Base-by-base conservation (phyloP, 92 coral and sea anemone species). In the Chrysogorgia sp. region DNA sequence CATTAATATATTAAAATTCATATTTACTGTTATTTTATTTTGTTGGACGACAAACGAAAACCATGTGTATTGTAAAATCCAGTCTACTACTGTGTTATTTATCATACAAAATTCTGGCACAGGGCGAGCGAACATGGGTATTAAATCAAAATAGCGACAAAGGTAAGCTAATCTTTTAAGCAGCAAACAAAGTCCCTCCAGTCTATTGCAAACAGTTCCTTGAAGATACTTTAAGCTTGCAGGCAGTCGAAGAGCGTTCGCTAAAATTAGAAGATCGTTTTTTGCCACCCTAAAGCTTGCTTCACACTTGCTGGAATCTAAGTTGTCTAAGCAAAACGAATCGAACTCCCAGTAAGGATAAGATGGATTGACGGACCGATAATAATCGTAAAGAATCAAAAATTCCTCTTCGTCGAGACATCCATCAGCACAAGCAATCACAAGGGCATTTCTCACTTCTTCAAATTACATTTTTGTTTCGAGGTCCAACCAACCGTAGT, bases 281-380 rank as follows among this genome's bases (percentile, higher is more conserved):
- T 85, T 71, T 53, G 67, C 65, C 41, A 81, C 79, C 19, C 86
- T 53, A 47, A 85, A 80, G 26, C 69, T 37, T 26, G 88, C 81
- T 57, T 58, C 47, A 59, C 85, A 81, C 59, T 85, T 86, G 26
- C 74, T 43, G 31, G 88, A 45, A 40, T 64, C 40, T 40, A 84
- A 64, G 10, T 40, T 68, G 20, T 82, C 82, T 34, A 78, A 62
- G 7, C 86, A 58, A 40, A 82, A 71, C 40, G 74, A 71, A 40
- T 81, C 86, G 69, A 56, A 71, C 41, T 81, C 64, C 81, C 86
- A 81, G 81, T 81, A 67, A 14, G 70, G 79, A 81, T 47, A 81
- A 0, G 81, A 32, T 30, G 81, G 69, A 57, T 70, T 81, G 21
- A 24, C 56, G 28, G 81, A 59, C 37, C 71, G 37, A 81, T 60